Evolutionary conservation across 2,888 invertebrate species (phyloP), one percentile per base, ranked within the genome.

Genomic region (Anthophora plumipes): DNA sequence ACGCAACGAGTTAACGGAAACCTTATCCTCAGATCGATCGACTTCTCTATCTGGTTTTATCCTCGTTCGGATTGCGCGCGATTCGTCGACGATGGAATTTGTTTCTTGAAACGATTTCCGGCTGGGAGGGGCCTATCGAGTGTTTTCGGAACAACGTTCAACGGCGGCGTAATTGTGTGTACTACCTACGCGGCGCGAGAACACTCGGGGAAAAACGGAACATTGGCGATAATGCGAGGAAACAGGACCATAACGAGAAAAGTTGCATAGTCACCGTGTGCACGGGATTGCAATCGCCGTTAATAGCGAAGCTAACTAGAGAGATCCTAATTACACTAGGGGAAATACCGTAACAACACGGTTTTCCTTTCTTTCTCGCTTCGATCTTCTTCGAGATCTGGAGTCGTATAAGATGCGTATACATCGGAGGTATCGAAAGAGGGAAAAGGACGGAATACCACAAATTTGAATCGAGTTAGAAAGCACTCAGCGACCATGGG

Each of bases 381-480:
- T n/a, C n/a, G n/a, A n/a, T n/a, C n/a, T n/a, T n/a, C n/a, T n/a
- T n/a, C n/a, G n/a, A n/a, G n/a, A n/a, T n/a, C n/a, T n/a, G n/a
- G n/a, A n/a, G n/a, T n/a, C n/a, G n/a, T n/a, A n/a, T n/a, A n/a
- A n/a, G n/a, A 31, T 31, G 31, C 17, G 17, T 25, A 63, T 11
- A 8, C 46, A 25, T 3, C 20, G 12, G 60, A 14, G 31, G 14
- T n/a, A 43, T 64, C 41, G 60, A 25, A 55, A 6, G 60, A 20
- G 39, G 22, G 25, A n/a, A 31, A 25, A 12, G 12, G 50, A 31
- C 46, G 60, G 48, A 69, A 59, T 52, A 41, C 76, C 76, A 74
- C 70, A 80, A 84, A 85, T 79, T 85, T 67, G 61, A 74, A 85
- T 82, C 72, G 69, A 75, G 70, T 85, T 80, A 69, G 17, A 50